Evolutionary conservation across 1,140 invertebrate species (phyloP).

Genomic region (Thaumetopoea pityocampa): DNA sequence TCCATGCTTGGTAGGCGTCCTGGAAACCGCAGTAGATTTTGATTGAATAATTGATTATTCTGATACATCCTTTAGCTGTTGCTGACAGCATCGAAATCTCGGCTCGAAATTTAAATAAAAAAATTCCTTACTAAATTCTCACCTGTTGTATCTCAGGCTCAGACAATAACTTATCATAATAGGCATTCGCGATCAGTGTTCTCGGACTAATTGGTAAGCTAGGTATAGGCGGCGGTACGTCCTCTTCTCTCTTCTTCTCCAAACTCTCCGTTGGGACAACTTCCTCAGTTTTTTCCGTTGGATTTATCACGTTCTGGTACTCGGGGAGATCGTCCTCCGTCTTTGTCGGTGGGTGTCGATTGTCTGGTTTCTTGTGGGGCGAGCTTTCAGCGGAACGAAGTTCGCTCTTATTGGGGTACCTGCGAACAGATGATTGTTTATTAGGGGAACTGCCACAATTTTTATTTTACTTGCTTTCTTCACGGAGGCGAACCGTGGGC

Average conservation of each 20-base stretch:
- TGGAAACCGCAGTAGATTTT: too few species aligned
- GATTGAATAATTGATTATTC: too few species aligned
- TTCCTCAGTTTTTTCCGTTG: slow-evolving; percentile 30
- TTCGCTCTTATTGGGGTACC: slow-evolving; percentile 69
- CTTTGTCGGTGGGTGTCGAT: slow-evolving; percentile 24
- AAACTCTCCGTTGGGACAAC: slow-evolving; percentile 31
- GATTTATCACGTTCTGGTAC: slow-evolving; percentile 59
- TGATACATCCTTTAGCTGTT: too few species aligned
- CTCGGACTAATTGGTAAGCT: slow-evolving; percentile 79
- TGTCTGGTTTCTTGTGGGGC: slow-evolving; percentile 46
- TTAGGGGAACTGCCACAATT: too few species aligned
- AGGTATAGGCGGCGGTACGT: slow-evolving; percentile 76
- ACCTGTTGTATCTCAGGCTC: slow-evolving; percentile 85
- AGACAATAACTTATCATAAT: slow-evolving; percentile 85
- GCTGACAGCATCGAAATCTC: too few species aligned
- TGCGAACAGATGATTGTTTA: neutral
- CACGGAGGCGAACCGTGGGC: too few species aligned
- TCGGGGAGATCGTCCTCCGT: slow-evolving; percentile 51
- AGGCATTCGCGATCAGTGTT: slow-evolving; percentile 84
- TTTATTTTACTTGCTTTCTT: too few species aligned
- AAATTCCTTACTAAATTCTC: too few species aligned
- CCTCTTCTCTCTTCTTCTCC: slow-evolving; percentile 45
- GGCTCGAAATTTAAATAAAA: too few species aligned
- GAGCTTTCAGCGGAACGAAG: slow-evolving; percentile 56
- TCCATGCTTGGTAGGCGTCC: too few species aligned